Percentiles rank a stretch among this genome's conserved stretches.
Conservation (phyloP, 2,113 vertebrate species). For the Leptobrachium ailaonicum region DNA sequence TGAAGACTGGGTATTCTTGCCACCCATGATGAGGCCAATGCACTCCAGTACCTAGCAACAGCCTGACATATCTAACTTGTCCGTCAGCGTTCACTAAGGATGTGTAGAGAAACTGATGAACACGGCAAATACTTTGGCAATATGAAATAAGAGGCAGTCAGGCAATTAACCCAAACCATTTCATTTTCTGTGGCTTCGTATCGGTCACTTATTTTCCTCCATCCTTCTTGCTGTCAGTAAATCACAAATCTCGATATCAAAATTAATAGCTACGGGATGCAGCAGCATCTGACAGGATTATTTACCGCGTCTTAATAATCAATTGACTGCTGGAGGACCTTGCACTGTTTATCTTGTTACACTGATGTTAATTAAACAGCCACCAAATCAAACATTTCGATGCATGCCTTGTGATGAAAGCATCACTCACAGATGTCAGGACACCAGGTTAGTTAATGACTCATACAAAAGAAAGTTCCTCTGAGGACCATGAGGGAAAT, state of each 20-base stretch:
- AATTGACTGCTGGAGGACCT: not conserved
- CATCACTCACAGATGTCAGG: not conserved
- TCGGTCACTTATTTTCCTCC: not conserved
- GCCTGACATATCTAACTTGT: too few species aligned
- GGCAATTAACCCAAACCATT: too few species aligned
- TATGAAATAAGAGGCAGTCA: too few species aligned
- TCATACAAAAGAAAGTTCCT: too few species aligned
- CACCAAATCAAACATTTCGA: not conserved
- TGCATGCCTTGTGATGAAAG: not conserved
- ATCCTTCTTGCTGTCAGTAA: not conserved
- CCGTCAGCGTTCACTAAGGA: too few species aligned
- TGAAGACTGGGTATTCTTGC: too few species aligned
- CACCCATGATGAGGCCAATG: too few species aligned
- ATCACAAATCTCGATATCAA: not conserved
- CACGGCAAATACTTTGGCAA: too few species aligned
- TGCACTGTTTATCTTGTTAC: not conserved
- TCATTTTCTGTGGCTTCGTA: too few species aligned
- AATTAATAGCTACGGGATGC: not conserved
- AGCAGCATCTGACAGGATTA: not conserved
- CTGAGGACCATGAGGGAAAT: too few species aligned
- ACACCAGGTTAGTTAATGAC: not conserved
- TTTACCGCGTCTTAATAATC: not conserved
- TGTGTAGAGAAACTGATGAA: too few species aligned
- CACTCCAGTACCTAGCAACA: too few species aligned
- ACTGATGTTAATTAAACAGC: not conserved